A percentile compares a stretch with the other conserved stretches of the same genome.
phyloP scores from a whole-genome alignment of 2,888 invertebrate species.

The Heteropelma amictum region DNA sequence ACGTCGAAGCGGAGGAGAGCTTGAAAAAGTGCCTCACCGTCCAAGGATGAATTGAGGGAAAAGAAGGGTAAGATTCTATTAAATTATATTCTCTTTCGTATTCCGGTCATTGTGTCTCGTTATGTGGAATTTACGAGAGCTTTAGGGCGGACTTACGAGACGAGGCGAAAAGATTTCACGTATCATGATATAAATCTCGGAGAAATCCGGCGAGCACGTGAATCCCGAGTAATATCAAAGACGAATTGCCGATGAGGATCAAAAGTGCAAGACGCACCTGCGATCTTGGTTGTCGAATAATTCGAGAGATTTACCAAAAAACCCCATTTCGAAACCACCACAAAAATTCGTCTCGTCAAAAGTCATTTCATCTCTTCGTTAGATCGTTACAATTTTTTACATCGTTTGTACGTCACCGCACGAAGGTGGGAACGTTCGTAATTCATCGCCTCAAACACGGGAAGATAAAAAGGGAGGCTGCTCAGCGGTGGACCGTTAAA shows the following conservation, averaged over 20 bases:
- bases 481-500: too few relatives aligned
- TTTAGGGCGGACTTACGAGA: too few relatives aligned
- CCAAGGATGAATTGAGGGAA: constrained; percentile 10
- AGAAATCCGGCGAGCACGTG: neutral
- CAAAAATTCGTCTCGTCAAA: too few relatives aligned
- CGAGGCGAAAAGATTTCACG: constrained; percentile 18
- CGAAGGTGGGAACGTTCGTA: too few relatives aligned
- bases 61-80: constrained; percentile 23
- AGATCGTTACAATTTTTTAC: too few relatives aligned
- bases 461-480: too few relatives aligned
- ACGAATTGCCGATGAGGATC: neutral
- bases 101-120: constrained; percentile 44
- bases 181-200: constrained; percentile 5
- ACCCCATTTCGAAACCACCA: too few relatives aligned
- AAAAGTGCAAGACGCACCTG: neutral
- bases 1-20: neutral
- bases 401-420: too few relatives aligned
- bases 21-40: constrained; percentile 36
- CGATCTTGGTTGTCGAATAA: too few relatives aligned
- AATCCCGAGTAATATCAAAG: neutral
- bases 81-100: constrained; percentile 31
- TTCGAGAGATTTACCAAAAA: too few relatives aligned
- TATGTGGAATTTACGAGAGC: constrained; percentile 42
- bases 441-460: too few relatives aligned
- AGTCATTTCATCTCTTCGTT: too few relatives aligned